Base-by-base conservation (phyloP, 1,140 invertebrate species). In the Drosophila grimshawi region DNA sequence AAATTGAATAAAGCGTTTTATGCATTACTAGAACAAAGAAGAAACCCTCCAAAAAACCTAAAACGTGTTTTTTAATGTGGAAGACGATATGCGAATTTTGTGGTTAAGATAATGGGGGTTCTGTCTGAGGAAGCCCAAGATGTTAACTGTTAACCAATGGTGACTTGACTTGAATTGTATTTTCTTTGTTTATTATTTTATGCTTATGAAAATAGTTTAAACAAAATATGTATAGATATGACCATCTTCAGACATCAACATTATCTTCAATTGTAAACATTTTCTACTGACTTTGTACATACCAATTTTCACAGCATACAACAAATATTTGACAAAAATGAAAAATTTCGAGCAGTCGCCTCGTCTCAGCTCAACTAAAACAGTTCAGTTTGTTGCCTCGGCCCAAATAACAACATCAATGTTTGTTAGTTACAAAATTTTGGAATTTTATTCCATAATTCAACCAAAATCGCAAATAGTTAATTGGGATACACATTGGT, bases 1-100 rank as follows among this genome's bases (percentile, higher is more conserved):
- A 39, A 39, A 59, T 80, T 86, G 65, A 79, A 83, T 88, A 86
- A 86, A 83, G 72, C 60, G 76, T 88, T 86, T 79, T 76, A 82
- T 41, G 76, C 76, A 88, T 82, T 79, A 68, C 66, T 78, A 78
- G 75, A 86, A 79, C 81, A 56, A 60, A 52, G 29, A 41, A 45
- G 32, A 19, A 19, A 19, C 19, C 19, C 19, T 19, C 49, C 8
- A 33, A 41, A 29, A 29, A 29, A 41, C 19, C 19, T 19, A 19
- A 19, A 19, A 19, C 19, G 19, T 19, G 19, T 19, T 19, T 19
- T n/a, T n/a, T n/a, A n/a, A n/a, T n/a, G n/a, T n/a, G n/a, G n/a
- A n/a, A n/a, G n/a, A n/a, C n/a, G n/a, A n/a, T n/a, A n/a, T n/a
- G n/a, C n/a, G n/a, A n/a, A n/a, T n/a, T n/a, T n/a, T n/a, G n/a